Base-by-base conservation (phyloP, 2,113 vertebrate genomes). In the Corythornis madagascariensis region DNA sequence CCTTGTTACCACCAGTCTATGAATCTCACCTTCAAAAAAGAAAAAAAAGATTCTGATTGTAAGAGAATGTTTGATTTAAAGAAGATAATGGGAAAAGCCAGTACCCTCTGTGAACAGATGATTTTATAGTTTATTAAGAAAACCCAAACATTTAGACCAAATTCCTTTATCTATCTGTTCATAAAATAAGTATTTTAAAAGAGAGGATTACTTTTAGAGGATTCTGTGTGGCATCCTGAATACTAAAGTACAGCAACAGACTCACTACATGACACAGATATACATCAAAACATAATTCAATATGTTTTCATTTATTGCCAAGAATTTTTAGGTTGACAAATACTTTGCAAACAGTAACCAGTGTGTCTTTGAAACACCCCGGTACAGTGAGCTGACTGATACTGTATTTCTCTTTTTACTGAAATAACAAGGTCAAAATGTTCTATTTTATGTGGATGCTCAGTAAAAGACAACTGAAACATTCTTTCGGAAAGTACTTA, bases 21-120 rank as follows among this genome's bases (percentile, higher is more conserved):
- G 63, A 91, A 65, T 80, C 8, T 55, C 26, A 40, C 19, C 18
- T 93, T 75, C 26, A 45, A 74, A 95, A 69, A 95, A 61, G 7
- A 92, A 90, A 24, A 24, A 11, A 92, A 73, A 89, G 12, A 85
- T 42, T 14, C 13, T 55, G 33, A 63, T 63, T 93, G 79, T 56
- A 96, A 93, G 94, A 86, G 56, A 86, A 66, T 43, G 50, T 19
- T 95, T 91, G 57, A 63, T 91, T 95, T 93, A 92, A 97, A 84
- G 15, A 88, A 89, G n/a, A 25, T 50, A 94, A 94, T 87, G 40
- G 93, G 71, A 72, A 86, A 65, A 81, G 11, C n/a, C 84, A 86
- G 73, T 16, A 11, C 43, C 50, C 63, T 43, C 85, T 48, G 31
- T 55, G 15, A 88, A 83, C 11, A 45, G 57, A n/a, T 90, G 57